Evolutionary conservation across 2,797 vertebrate genomes (phyloP).

Genomic region (Atherinosoma microstoma): DNA sequence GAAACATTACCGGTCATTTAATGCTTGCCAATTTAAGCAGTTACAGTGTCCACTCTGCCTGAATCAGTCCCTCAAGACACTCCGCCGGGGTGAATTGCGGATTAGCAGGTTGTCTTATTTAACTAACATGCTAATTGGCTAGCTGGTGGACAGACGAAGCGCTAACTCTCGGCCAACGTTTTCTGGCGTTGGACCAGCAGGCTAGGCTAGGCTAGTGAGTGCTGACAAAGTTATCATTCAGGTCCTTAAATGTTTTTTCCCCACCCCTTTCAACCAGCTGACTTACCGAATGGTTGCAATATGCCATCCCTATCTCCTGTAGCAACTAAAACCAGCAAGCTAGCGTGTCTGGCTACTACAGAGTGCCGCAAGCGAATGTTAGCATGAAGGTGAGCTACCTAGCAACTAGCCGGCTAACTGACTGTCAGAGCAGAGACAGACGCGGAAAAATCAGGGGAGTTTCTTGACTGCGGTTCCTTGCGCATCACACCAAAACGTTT

Average conservation of each 20-base stretch:
- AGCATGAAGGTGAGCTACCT: slow-evolving; percentile 57
- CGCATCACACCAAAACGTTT: slow-evolving; percentile 64
- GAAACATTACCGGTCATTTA: not conserved
- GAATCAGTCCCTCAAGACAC: slow-evolving; percentile 20
- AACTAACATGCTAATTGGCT: slow-evolving; percentile 72
- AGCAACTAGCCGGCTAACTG: slow-evolving; percentile 76
- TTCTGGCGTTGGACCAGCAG: slow-evolving; percentile 64
- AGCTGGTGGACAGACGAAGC: slow-evolving; percentile 49
- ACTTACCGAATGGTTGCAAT: slow-evolving; percentile 52
- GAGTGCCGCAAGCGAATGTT: slow-evolving; percentile 43
- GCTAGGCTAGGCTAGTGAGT: slow-evolving; percentile 76
- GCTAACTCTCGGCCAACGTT: slow-evolving; percentile 61
- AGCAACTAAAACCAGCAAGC: slow-evolving; percentile 28
- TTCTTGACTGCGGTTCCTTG: slow-evolving; percentile 71
- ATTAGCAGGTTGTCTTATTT: slow-evolving; percentile 59
- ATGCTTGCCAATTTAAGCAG: slow-evolving; percentile 10
- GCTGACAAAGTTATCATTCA: slow-evolving; percentile 71
- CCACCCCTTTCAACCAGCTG: slow-evolving; percentile 54
- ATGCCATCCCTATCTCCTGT: slow-evolving; percentile 61
- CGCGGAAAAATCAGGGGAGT: slow-evolving; percentile 77
- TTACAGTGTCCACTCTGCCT: slow-evolving; percentile 8
- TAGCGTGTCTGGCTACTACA: slow-evolving; percentile 17
- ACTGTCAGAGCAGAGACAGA: slow-evolving; percentile 68
- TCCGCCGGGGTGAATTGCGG: slow-evolving; percentile 36
- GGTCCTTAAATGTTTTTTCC: slow-evolving; percentile 48